These are phyloP conservation scores for Fukomys damarensis DNA, from an alignment of 2,113 vertebrate species.

Conservation along the genomic window DNA sequence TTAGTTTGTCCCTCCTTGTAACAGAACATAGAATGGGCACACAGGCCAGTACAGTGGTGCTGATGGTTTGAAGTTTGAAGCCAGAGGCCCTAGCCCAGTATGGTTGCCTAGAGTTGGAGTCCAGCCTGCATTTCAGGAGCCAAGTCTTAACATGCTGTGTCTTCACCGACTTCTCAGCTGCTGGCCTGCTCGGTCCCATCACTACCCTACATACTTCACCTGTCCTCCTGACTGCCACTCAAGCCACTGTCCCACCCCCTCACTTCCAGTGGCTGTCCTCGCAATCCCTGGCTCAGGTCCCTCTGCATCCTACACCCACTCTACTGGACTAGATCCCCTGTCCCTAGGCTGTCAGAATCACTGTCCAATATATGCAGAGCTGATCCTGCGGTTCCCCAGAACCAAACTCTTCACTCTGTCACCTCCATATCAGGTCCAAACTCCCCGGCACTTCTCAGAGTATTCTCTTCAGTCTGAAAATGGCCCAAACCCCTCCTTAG, in stretches of 20 bases:
- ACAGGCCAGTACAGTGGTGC: not conserved
- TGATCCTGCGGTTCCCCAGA: not conserved
- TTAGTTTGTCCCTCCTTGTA: not conserved
- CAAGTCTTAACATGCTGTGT: not conserved
- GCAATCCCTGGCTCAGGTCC: not conserved
- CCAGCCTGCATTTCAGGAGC: not conserved
- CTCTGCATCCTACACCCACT: not conserved
- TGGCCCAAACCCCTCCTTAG: not conserved
- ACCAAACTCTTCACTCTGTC: not conserved
- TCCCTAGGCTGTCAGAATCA: not conserved
- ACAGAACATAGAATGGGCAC: not conserved
- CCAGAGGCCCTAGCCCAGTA: not conserved
- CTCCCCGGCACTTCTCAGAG: not conserved
- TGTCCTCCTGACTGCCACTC: not conserved
- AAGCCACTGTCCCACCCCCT: not conserved
- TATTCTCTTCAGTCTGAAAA: constrained; percentile 27
- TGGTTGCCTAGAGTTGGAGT: not conserved
- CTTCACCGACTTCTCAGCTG: not conserved
- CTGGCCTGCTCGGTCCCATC: not conserved
- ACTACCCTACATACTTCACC: not conserved
- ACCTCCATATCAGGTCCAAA: not conserved
- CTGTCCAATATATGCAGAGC: not conserved
- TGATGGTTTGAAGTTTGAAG: not conserved
- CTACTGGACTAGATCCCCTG: not conserved
- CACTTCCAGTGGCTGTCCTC: not conserved